Conservation (phyloP, 1,140 invertebrate genomes). For the Cecropterus lyciades region DNA sequence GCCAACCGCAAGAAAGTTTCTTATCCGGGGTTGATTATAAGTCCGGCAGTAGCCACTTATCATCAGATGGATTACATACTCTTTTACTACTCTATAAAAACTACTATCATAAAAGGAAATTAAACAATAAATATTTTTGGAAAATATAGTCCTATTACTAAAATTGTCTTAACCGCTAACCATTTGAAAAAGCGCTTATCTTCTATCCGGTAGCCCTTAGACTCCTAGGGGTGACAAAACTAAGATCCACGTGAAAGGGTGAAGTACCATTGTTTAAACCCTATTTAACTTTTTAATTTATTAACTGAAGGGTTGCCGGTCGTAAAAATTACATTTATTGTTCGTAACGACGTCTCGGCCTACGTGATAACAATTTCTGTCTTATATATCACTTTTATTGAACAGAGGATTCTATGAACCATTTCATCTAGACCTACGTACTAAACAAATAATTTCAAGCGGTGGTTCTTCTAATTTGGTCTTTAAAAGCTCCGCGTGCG, state of each 20-base stretch:
- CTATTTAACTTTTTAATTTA: slow-evolving; percentile 78
- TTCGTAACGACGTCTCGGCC: slow-evolving; percentile 78
- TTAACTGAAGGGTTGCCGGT: slow-evolving; percentile 74
- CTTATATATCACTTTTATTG: slow-evolving; percentile 71
- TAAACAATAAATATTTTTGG: neutral
- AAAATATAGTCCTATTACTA: neutral
- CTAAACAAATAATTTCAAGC: neutral
- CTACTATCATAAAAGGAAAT: no score
- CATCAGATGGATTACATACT: no score
- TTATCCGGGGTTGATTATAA: no score
- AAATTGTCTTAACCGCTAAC: neutral
- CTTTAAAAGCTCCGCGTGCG: slow-evolving; percentile 45
- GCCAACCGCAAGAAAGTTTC: no score
- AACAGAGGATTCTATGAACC: slow-evolving; percentile 35
- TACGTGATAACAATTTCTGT: slow-evolving; percentile 79
- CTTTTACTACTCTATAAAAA: no score
- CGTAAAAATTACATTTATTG: slow-evolving; percentile 83
- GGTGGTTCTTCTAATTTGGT: slow-evolving; percentile 12
- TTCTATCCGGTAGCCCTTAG: slow-evolving; percentile 46
- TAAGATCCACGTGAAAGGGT: slow-evolving; percentile 61
- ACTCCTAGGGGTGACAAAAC: slow-evolving; percentile 60
- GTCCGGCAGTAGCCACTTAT: no score
- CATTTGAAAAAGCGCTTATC: neutral
- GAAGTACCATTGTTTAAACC: slow-evolving; percentile 75
- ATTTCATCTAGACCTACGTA: slow-evolving; percentile 18